phyloP scores from a whole-genome alignment of 2,113 vertebrate genomes.

The Peromyscus leucopus region DNA sequence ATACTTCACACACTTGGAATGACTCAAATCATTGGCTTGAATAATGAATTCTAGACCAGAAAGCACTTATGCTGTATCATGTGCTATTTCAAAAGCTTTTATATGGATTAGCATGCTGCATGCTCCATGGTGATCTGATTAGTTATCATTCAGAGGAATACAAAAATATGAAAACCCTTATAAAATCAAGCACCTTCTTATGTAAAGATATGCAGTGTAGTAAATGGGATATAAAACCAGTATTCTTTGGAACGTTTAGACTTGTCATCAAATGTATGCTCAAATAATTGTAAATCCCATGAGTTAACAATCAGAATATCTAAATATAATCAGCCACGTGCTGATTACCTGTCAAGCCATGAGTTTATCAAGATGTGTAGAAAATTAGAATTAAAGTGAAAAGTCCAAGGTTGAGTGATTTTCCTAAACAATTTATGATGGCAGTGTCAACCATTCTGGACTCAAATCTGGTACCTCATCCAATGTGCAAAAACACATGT shows the following conservation, averaged over 20 bases:
- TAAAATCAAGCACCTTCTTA: constrained; percentile 22
- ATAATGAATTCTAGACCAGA: constrained; percentile 65
- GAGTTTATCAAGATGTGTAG: constrained; percentile 20
- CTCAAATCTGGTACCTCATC: not conserved
- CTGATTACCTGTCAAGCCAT: not conserved
- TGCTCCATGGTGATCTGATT: constrained; percentile 40
- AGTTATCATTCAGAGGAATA: constrained; percentile 55
- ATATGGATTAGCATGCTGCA: constrained; percentile 45
- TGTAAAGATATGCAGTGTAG: not conserved
- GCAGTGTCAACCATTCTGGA: not conserved
- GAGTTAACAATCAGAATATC: not conserved
- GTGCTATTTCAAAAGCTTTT: constrained; percentile 59
- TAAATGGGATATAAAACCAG: not conserved
- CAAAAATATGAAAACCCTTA: constrained; percentile 28
- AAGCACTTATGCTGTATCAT: constrained; percentile 31
- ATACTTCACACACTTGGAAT: constrained; percentile 34
- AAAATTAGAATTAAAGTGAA: not conserved
- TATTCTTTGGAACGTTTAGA: not conserved
- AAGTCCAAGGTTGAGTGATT: not conserved
- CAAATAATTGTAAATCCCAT: not conserved
- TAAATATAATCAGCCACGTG: not conserved
- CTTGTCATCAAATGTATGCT: not conserved
- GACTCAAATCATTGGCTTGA: constrained; percentile 54
- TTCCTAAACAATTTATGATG: not conserved
- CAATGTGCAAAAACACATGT: not conserved